Base-by-base conservation (phyloP, 1,140 invertebrate genomes). In the Tachypleus tridentatus region DNA sequence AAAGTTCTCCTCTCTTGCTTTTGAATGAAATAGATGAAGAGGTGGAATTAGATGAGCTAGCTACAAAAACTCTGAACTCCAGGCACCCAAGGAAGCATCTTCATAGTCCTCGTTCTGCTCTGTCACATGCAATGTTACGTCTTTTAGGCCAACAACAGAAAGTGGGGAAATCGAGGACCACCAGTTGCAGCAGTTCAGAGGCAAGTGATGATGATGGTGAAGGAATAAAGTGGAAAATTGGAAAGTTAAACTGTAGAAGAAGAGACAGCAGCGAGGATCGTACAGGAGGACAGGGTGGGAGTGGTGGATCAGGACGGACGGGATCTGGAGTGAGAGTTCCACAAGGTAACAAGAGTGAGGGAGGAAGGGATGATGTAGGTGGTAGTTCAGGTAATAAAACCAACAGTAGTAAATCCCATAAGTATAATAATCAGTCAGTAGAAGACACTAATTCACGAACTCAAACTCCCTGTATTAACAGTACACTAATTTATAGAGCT, bases 21-120 rank as follows among this genome's bases (percentile, higher is more conserved):
- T 75, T 88, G 5, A 87, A 87, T 73, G 86, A 88, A 74, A 87
- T 88, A 61, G 81, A 84, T 65, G 86, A 88, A 72, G 86, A 87
- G 70, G 82, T 80, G 0, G 83, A 84, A 29, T 29, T 29, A 29
- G 29, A 29, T 29, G 29, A 29, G 29, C 29, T 29, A 29, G 29
- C 29, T 1, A 29, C 29, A 0, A 29, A 29, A 29, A 29, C 29
- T 29, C 29, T 29, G 2, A 29, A 29, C 29, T 29, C 29, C 29
- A 29, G 29, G 29, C 29, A 29, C 29, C 29, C 29, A 29, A 29
- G 29, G 29, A 29, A 29, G 29, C 29, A 29, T 29, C 29, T 29
- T 29, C 29, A 29, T 29, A 29, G 29, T 29, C 29, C 29, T 29
- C 29, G 29, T 2, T 29, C 53, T 7, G 53, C 53, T n/a, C 7